Evolutionary conservation across 1,140 invertebrate species (phyloP), one percentile per base, ranked within the genome.

Genomic region (roundworm (Caenorhabditis elegans)): DNA sequence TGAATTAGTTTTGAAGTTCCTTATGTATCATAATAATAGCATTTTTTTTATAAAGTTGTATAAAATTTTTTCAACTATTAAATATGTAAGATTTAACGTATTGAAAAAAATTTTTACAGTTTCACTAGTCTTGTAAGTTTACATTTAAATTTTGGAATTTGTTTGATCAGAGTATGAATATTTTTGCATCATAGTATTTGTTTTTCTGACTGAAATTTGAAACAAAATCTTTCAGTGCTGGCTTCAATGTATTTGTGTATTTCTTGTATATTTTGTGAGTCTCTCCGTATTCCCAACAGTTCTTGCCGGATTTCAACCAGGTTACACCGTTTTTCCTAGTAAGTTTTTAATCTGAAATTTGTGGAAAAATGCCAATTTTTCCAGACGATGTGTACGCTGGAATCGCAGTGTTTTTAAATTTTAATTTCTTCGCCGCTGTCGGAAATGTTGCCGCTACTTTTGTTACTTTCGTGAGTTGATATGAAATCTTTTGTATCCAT

Each of bases 181-280:
- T n/a, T n/a, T n/a, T n/a, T n/a, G n/a, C n/a, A n/a, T n/a, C n/a
- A n/a, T n/a, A n/a, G n/a, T n/a, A n/a, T n/a, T n/a, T n/a, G n/a
- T n/a, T n/a, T n/a, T n/a, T n/a, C n/a, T n/a, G n/a, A 70, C n/a
- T 13, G 10, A 48, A 47, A 4, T 17, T 77, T 78, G 24, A 53
- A 28, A 17, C 26, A 22, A 26, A 10, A 3, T 8, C 31, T 65
- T 79, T 65, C 78, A 79, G 78, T 79, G 78, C 43, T 79, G 78
- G 78, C 78, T 48, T n/a, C 65, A 81, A 26, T 81, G 22, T 76
- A 19, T 81, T 13, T 47, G 48, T 49, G 75, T 81, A n/a, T 81
- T 76, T 19, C 65, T 81, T 31, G 70, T 76, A 47, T 81, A 70
- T 26, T 81, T 81, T 19, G 80, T 81, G 22, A 76, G 65, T n/a